Conservation (phyloP, 2,113 vertebrate species). For the Furnarius figulus region DNA sequence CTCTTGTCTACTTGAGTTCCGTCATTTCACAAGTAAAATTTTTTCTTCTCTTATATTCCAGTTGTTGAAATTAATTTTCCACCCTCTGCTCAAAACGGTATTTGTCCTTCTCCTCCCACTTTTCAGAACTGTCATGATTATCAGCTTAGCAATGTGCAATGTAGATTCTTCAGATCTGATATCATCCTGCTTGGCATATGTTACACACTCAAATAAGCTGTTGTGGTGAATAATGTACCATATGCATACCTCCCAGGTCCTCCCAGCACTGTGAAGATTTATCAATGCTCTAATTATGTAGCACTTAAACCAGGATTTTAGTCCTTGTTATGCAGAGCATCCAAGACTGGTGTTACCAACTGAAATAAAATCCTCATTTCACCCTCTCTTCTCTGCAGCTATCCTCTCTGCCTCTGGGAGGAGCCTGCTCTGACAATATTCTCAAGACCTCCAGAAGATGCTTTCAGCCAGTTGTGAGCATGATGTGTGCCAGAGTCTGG, state of each 20-base stretch:
- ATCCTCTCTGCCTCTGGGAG: background rate
- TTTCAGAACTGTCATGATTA: conserved; percentile 51
- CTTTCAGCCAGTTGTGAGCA: background rate
- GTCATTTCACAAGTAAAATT: background rate
- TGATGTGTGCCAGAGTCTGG: background rate
- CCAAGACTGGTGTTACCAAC: background rate
- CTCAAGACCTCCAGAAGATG: background rate
- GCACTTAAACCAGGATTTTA: background rate
- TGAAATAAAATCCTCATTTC: conserved; percentile 5
- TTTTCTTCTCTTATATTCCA: conserved; percentile 21
- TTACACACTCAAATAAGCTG: conserved; percentile 50
- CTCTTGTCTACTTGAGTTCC: background rate
- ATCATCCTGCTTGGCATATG: conserved; percentile 50
- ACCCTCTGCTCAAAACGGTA: background rate
- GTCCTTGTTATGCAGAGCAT: background rate
- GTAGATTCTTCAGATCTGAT: conserved; percentile 45
- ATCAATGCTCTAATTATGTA: background rate
- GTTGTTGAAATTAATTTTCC: conserved; percentile 15
- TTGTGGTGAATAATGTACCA: conserved; percentile 51
- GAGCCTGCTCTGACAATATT: background rate
- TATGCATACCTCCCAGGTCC: conserved; percentile 13
- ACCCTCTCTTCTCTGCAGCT: background rate
- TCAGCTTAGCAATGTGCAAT: conserved; percentile 28
- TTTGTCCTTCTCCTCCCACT: conserved; percentile 55
- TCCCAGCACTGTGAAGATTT: background rate